phyloP scores from a whole-genome alignment of 2,113 vertebrate species.

The Dunckerocampus dactyliophorus region DNA sequence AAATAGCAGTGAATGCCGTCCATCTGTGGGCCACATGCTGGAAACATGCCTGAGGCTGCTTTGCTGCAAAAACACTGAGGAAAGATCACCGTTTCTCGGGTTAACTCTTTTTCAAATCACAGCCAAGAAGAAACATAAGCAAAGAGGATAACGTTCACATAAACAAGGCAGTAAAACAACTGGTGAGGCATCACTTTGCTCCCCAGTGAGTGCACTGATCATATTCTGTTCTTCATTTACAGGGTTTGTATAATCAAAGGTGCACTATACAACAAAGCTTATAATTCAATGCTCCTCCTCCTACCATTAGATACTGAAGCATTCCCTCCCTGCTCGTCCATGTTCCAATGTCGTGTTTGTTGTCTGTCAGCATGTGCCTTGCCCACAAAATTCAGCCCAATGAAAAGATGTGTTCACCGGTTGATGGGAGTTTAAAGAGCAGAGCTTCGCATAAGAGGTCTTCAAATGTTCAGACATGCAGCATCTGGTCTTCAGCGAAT shows the following conservation, averaged over 20 bases:
- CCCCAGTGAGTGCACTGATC: not conserved
- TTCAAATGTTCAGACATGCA: not conserved
- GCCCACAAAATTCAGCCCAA: not conserved
- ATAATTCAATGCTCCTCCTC: not conserved
- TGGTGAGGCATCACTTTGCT: not conserved
- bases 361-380: conserved; percentile 7
- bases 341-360: conserved; percentile 12
- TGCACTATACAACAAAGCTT: not conserved
- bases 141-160: not conserved
- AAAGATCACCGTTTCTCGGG: not conserved
- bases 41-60: not conserved
- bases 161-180: too few species aligned
- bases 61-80: too few species aligned
- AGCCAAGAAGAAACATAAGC: not conserved
- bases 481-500: not conserved
- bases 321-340: not conserved
- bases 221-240: not conserved
- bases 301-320: not conserved
- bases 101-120: not conserved
- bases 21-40: not conserved
- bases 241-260: too few species aligned
- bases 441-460: not conserved
- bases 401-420: not conserved
- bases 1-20: not conserved
- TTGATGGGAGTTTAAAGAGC: not conserved